phyloP scores from a whole-genome alignment of 2,888 invertebrate species.

The Drosophila conformis region DNA sequence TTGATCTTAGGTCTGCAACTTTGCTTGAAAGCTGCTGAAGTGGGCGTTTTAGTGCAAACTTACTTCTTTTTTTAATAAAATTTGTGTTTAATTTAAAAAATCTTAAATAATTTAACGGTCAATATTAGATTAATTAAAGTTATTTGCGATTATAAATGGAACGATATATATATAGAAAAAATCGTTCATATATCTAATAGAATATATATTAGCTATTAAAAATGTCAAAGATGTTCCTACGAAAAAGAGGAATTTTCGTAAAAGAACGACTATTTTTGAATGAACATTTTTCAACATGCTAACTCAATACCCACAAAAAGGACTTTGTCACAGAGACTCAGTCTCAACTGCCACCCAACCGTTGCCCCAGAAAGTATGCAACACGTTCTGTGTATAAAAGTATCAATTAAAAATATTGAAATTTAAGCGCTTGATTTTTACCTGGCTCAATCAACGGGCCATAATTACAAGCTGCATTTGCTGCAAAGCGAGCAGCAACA shows the following conservation, averaged over 20 bases:
- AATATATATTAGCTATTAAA: too few species aligned
- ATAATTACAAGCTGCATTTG: constrained; percentile 48
- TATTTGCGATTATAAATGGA: neutral
- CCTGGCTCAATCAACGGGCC: constrained; percentile 27
- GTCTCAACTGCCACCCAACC: neutral
- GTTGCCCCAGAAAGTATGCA: constrained; percentile 49
- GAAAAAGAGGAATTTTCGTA: neutral
- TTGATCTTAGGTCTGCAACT: constrained; percentile 1
- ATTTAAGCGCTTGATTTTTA: constrained; percentile 26
- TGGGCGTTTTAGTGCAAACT: neutral
- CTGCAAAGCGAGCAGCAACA: constrained; percentile 35
- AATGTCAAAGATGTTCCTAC: too few species aligned
- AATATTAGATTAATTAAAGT: neutral
- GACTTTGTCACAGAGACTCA: neutral
- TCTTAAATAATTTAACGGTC: neutral
- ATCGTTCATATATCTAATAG: neutral
- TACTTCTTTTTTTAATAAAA: neutral
- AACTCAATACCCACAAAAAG: neutral
- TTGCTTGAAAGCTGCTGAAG: neutral
- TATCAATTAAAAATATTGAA: constrained; percentile 40
- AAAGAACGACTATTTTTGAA: neutral
- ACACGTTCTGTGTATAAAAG: constrained; percentile 26
- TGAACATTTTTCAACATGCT: neutral
- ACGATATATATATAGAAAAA: too few species aligned
- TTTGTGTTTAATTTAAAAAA: neutral